Conservation (phyloP, 2,888 invertebrate genomes). For the Polydesmus complanatus region DNA sequence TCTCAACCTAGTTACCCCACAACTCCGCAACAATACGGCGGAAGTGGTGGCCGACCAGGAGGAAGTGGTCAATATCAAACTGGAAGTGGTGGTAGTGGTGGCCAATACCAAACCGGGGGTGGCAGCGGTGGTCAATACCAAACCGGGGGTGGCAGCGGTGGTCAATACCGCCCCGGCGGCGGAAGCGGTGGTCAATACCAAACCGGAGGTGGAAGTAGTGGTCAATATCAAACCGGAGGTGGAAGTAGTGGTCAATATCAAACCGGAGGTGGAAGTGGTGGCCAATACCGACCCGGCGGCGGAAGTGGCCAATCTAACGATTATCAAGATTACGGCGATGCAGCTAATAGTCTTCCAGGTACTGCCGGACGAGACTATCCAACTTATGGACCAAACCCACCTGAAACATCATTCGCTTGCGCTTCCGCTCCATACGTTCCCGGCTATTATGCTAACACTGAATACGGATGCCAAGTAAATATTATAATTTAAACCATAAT, state of each 20-base stretch:
- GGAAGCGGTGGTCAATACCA: not conserved
- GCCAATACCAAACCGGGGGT: not conserved
- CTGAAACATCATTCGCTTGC: constrained; percentile 7
- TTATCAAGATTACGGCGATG: not conserved
- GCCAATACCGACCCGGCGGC: not conserved
- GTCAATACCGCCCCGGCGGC: not conserved
- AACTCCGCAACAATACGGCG: not conserved
- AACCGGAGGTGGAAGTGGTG: not conserved
- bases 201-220: not conserved
- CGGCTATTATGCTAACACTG: constrained; percentile 76
- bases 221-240: not conserved
- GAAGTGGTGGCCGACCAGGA: not conserved
- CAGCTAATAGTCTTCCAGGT: not conserved
- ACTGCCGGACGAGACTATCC: not conserved
- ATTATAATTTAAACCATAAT: too few relatives aligned
- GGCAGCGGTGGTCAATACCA: not conserved
- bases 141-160: not conserved
- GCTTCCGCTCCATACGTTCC: constrained; percentile 18
- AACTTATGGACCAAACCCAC: constrained; percentile 12
- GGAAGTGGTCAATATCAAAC: not conserved
- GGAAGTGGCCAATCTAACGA: not conserved
- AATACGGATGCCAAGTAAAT: constrained; percentile 69
- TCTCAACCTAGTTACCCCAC: not conserved
- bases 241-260: not conserved
- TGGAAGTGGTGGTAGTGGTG: not conserved